These are phyloP conservation scores for Drosophila elegans DNA, from an alignment of 1,140 invertebrate species.

Conservation along the genomic window DNA sequence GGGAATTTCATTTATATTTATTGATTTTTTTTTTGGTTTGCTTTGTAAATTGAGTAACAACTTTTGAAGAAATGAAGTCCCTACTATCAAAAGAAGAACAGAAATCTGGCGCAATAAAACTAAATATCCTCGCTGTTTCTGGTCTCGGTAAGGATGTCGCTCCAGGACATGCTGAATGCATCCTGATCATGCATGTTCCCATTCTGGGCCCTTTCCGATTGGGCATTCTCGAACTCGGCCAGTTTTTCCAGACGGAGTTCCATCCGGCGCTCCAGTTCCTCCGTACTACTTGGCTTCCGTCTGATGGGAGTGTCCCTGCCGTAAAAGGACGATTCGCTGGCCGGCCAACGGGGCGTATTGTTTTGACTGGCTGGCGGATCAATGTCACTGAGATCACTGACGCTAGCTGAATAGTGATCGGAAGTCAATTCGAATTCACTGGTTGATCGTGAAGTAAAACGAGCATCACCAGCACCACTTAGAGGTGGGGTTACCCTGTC, in stretches of 20 bases:
- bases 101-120: conserved; percentile 1
- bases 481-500: neutral
- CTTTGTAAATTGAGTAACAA: too few relatives aligned
- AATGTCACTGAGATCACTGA: conserved; percentile 5
- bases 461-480: conserved; percentile 3
- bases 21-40: neutral
- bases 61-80: too few relatives aligned
- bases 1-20: neutral
- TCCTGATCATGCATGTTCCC: neutral
- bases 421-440: conserved; percentile 10
- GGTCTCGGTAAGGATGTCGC: conserved; percentile 17
- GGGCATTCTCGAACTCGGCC: conserved; percentile 48
- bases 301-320: neutral
- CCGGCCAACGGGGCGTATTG: neutral
- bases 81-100: too few relatives aligned
- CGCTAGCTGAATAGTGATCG: conserved; percentile 14
- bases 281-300: conserved; percentile 1
- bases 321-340: conserved; percentile 7
- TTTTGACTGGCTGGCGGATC: neutral
- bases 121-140: conserved; percentile 10
- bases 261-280: conserved; percentile 48
- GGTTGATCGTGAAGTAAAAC: neutral
- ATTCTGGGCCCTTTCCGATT: conserved; percentile 4
- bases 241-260: conserved; percentile 34
- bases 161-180: conserved; percentile 10